Percentiles rank a stretch among this genome's conserved stretches.
Evolutionary conservation across 2,888 invertebrate genomes (phyloP).

Genomic region (Ennomos quercinarius): DNA sequence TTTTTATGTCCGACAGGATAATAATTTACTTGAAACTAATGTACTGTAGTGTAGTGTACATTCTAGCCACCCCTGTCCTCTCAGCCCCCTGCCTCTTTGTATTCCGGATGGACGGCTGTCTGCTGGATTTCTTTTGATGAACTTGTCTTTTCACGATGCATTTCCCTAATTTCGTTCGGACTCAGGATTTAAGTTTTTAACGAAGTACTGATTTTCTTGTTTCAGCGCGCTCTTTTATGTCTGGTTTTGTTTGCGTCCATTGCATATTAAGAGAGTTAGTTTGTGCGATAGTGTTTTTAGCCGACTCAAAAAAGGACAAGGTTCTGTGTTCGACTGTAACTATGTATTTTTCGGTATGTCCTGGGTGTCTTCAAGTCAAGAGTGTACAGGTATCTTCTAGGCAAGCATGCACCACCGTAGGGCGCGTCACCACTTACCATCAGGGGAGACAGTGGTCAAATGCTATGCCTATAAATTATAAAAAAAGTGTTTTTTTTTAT

Average conservation of each 20-base stretch:
- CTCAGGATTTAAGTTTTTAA: slow-evolving; percentile 28
- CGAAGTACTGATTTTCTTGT: slow-evolving; percentile 27
- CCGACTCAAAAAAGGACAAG: too few species aligned
- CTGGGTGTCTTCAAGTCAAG: too few species aligned
- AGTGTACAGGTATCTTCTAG: too few species aligned
- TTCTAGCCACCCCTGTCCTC: slow-evolving; percentile 34
- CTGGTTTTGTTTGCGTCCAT: background rate
- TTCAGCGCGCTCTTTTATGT: slow-evolving; percentile 1
- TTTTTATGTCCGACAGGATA: too few species aligned
- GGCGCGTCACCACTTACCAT: too few species aligned
- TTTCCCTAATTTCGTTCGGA: slow-evolving; percentile 54
- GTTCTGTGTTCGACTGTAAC: too few species aligned
- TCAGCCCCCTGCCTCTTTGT: slow-evolving; percentile 61
- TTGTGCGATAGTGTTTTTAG: too few species aligned
- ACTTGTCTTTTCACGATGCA: slow-evolving; percentile 60
- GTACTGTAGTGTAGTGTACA: slow-evolving; percentile 9
- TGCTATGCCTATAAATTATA: too few species aligned
- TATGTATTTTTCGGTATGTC: too few species aligned
- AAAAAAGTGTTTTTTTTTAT: too few species aligned
- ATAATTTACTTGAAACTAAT: background rate
- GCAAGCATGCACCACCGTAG: too few species aligned
- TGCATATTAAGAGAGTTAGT: background rate
- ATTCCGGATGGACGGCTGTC: slow-evolving; percentile 72
- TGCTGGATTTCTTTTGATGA: slow-evolving; percentile 82
- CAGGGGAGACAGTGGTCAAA: too few species aligned